Conservation (phyloP, 2,888 invertebrate species). For the Globia sparganii region DNA sequence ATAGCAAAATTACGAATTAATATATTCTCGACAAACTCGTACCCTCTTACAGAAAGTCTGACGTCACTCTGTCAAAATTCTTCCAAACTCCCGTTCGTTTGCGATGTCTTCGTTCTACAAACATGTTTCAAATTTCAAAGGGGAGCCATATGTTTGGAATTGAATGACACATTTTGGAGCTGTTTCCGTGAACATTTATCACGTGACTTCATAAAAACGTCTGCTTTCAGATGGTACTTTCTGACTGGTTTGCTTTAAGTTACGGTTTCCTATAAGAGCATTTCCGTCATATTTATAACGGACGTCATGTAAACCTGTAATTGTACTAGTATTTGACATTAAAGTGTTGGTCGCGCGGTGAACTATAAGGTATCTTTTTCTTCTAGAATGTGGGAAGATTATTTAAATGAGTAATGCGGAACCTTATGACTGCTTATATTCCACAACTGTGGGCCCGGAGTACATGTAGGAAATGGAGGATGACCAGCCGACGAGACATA, state of each 20-base stretch:
- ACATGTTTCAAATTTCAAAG: conserved; percentile 58
- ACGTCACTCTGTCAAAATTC: conserved; percentile 53
- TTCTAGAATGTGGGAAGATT: no score
- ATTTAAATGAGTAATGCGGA: no score
- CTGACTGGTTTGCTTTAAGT: neutral
- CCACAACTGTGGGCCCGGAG: no score
- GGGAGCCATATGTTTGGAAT: conserved; percentile 32
- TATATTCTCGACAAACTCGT: conserved; percentile 46
- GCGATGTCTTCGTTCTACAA: conserved; percentile 44
- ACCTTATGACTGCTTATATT: no score
- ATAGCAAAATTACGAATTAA: conserved; percentile 40
- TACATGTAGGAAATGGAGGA: no score
- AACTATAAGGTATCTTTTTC: no score
- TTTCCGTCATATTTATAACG: neutral
- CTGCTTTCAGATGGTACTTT: neutral
- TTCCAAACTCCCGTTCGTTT: conserved; percentile 40
- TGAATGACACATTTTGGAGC: conserved; percentile 44
- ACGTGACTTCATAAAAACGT: conserved; percentile 37
- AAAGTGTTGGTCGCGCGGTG: no score
- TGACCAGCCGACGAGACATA: no score
- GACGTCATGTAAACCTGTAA: neutral
- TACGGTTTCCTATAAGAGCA: neutral
- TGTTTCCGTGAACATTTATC: conserved; percentile 21
- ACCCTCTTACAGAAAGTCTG: conserved; percentile 20
- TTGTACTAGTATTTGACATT: neutral